phyloP scores from a whole-genome alignment of 1,140 invertebrate species.

The Cotesia glomerata region DNA sequence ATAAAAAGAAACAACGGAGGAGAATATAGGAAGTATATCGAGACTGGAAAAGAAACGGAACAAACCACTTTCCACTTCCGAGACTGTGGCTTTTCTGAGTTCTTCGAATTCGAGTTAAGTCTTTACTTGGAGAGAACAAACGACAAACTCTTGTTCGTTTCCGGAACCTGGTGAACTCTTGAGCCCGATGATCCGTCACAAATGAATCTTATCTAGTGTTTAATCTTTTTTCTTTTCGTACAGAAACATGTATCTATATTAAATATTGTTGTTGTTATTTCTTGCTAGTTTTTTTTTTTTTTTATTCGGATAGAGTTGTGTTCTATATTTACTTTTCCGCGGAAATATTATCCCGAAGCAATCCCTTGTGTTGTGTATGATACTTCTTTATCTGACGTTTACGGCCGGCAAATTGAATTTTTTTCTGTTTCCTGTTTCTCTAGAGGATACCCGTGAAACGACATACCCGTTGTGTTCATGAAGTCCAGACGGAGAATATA shows the following conservation, averaged over 20 bases:
- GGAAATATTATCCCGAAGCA: slow-evolving; percentile 2
- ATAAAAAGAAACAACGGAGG: slow-evolving; percentile 7
- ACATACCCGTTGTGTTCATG: slow-evolving; percentile 8
- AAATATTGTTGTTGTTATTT: neutral
- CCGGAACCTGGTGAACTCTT: slow-evolving; percentile 6
- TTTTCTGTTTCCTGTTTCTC: slow-evolving; percentile 10
- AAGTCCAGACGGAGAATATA: slow-evolving; percentile 35
- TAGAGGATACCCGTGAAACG: neutral
- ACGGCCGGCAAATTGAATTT: slow-evolving; percentile 31
- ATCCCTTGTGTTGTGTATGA: neutral
- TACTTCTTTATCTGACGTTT: slow-evolving; percentile 27
- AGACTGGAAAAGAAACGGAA: slow-evolving; percentile 3
- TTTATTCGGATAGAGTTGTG: neutral
- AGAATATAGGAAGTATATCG: slow-evolving; percentile 24
- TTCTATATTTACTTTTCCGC: neutral
- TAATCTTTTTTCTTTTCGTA: neutral
- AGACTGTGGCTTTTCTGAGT: slow-evolving; percentile 5
- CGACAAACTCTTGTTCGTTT: slow-evolving; percentile 9
- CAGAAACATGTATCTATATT: neutral
- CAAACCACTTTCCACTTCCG: slow-evolving; percentile 18
- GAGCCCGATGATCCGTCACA: neutral
- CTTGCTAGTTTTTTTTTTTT: neutral
- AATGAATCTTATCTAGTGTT: slow-evolving; percentile 11
- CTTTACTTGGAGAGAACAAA: neutral
- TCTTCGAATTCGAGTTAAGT: neutral